Percentiles rank a stretch among this genome's conserved stretches.
Evolutionary conservation across 1,140 invertebrate genomes (phyloP).

Genomic region (Venturia canescens): DNA sequence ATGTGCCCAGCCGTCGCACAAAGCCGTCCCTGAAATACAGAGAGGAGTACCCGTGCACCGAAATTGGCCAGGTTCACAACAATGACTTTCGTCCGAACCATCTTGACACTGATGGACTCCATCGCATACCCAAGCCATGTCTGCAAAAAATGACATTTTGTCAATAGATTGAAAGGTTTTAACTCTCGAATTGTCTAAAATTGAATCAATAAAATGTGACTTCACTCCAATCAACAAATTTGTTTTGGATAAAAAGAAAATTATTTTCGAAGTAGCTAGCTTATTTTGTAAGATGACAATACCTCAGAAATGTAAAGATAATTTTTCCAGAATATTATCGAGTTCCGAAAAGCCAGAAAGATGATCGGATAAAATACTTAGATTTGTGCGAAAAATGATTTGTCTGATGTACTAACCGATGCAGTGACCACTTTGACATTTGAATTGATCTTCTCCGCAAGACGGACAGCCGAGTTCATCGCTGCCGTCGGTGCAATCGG

Average conservation of each 20-base stretch:
- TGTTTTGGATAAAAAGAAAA: background rate
- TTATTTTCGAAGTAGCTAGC: too few species aligned
- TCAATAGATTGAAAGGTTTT: too few species aligned
- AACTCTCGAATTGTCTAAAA: too few species aligned
- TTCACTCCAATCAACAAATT: too few species aligned
- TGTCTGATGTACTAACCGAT: slow-evolving; percentile 79
- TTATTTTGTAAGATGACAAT: too few species aligned
- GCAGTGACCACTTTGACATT: slow-evolving; percentile 86
- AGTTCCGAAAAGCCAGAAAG: background rate
- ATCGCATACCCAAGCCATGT: slow-evolving; percentile 82
- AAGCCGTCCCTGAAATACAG: slow-evolving; percentile 79
- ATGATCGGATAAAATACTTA: background rate
- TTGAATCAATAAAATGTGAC: too few species aligned
- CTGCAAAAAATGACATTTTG: slow-evolving; percentile 60
- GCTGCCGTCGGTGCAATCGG: slow-evolving; percentile 89
- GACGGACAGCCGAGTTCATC: slow-evolving; percentile 87
- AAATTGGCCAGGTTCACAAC: slow-evolving; percentile 80
- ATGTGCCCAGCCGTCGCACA: slow-evolving; percentile 84
- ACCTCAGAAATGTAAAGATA: too few species aligned
- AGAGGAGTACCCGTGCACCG: slow-evolving; percentile 80
- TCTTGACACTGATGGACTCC: slow-evolving; percentile 85
- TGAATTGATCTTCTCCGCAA: slow-evolving; percentile 83
- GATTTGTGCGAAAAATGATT: background rate
- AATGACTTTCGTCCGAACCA: slow-evolving; percentile 81
- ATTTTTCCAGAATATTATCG: background rate